Base-by-base conservation (phyloP, 2,888 invertebrate genomes). In the Cosmia trapezina region DNA sequence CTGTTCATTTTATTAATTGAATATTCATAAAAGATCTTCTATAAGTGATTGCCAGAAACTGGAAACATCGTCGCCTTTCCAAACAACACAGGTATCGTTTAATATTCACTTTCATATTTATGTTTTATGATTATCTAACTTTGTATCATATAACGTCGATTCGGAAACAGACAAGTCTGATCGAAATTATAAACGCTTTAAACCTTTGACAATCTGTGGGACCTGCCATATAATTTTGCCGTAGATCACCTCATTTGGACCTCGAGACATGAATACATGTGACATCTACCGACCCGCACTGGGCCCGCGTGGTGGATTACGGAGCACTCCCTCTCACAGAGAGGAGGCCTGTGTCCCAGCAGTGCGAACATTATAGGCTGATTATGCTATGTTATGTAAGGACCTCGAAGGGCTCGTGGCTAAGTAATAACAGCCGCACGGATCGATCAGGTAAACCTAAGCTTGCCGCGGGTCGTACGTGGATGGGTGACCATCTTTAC, bases 61-160 rank as follows among this genome's bases (percentile, higher is more conserved):
- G 76, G 72, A 76, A 78, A 80, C 70, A 75, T 68, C 72, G 67
- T 47, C 59, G 72, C 81, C 80, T 86, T 84, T 86, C 83, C 81
- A 83, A 88, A 81, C 49, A 67, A 56, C 63, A 61, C 53, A n/a
- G 33, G 37, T 69, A 78, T 66, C 72, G 60, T 76, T 73, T 75
- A 78, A 74, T 83, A 82, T 78, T 83, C 76, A 85, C 86, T 89
- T 89, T 88, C 86, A 75, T 78, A 82, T 84, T 73, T 61, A 72
- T 78, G 43, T 68, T 80, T 68, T 53, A 54, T 63, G 66, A 76
- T 83, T 83, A 83, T 47, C 60, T 83, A 86, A 86, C 81, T 65
- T 75, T 67, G 54, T 59, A 70, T 67, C 70, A 73, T 33, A 67
- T 65, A 73, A 62, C 71, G 33, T 57, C 17, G 41, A 28, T 73